Evolutionary conservation across 2,797 vertebrate species (phyloP), one percentile per base, ranked within the genome.

Genomic region (Esox masquinongy): DNA sequence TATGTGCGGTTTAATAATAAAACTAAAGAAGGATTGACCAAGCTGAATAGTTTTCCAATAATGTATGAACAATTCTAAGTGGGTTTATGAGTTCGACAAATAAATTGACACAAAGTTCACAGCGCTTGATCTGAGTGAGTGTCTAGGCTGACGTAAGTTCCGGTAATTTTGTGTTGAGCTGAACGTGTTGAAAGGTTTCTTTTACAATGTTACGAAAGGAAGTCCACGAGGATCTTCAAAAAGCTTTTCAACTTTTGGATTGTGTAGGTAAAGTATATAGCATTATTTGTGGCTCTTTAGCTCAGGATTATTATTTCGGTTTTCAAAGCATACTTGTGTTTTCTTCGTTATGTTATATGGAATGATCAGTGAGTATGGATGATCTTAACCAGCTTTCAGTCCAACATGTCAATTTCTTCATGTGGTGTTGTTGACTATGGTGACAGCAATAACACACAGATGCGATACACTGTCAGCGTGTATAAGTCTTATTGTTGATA

Each of bases 111-210:
- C 43, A 11, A 31, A 31, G 29, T 31, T 1, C 29, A 31, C 29
- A 31, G 29, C 29, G 29, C 29, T 31, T 31, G 29, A 56, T n/a
- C 4, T 39, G 2, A 39, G 71, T 49, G 4, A 50, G 17, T 26
- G 49, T 61, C n/a, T 56, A 77, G 43, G 26, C 3, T 81, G 74
- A 88, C 81, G 87, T n/a, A 81, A 87, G 71, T 5, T 88, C 88
- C 88, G 75, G 78, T n/a, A 4, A 8, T 80, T 12, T 64, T 67
- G 16, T 67, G 31, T 2, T 2, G 63, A 5, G 26, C 14, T 31
- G 29, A 67, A 36, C 16, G 64, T 67, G 53, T 43, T 66, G 4
- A 49, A 49, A 49, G 9, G 8, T 64, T 24, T 59, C 2, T 1
- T 3, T 7, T 73, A 31, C 34, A 34, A 19, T 36, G 9, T 31